Base-by-base conservation (phyloP, 2,888 invertebrate species). In the Tubulanus polymorphus region DNA sequence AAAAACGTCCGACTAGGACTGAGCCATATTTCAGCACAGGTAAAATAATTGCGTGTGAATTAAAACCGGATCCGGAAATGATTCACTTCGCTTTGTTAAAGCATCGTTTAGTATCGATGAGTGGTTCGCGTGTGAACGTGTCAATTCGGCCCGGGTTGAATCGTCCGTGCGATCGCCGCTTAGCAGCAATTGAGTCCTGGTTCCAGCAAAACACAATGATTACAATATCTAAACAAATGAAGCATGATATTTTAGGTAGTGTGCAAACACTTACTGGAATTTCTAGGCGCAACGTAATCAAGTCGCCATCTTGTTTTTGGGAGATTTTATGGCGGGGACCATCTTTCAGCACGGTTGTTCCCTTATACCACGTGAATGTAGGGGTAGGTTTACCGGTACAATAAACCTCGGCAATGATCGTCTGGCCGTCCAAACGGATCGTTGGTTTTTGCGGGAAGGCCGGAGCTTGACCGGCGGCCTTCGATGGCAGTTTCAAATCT, bases 361-460 rank as follows among this genome's bases (percentile, higher is more conserved):
- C 95, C 75, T 93, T 87, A 83, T 88, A 93, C 97, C 97, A 97
- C 67, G 90, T 90, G 62, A 95, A 90, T 69, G 87, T 88, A 49
- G 96, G 95, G 81, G 91, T 92, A 64, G 96, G 94, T 82, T 91
- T 91, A 47, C 95, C 94, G 81, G 79, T 80, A 53, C 91, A 90
- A 72, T 87, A 88, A 83, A 96, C 96, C 82, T 93, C 91, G 91
- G 97, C 93, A 61, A 93, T 90, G 73, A 97, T 94, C 72, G 95
- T 86, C 68, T 95, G 94, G 71, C 95, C 96, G 83, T 95, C 95
- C 78, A 96, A 96, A 83, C 94, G 91, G 82, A 99, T 96, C 83
- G 91, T 88, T 64, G 99, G 97, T 84, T 97, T 97, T 83, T 95
- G 95, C 79, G 93, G 88, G 80, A 99, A 97, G 27, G 91, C 91